Evolutionary conservation across 1,140 invertebrate species (phyloP).

Genomic region (Pteromalus puparum): DNA sequence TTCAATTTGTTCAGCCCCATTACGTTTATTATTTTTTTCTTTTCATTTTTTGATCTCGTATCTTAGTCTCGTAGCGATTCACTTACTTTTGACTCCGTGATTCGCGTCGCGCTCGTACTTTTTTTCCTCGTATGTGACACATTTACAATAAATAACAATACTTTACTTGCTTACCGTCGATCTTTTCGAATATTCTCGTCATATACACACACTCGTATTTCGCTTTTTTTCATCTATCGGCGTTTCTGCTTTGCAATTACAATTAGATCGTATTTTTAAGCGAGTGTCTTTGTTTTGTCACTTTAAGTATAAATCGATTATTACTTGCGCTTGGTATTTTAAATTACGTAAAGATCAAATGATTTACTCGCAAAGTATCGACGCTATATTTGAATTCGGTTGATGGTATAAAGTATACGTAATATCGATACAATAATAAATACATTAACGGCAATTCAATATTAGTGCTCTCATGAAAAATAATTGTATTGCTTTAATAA

Average conservation of each 20-base stretch:
- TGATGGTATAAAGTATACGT: neutral
- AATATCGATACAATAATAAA: neutral
- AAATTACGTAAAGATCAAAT: neutral
- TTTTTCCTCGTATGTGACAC: conserved; percentile 68
- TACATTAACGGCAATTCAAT: neutral
- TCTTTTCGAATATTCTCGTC: conserved; percentile 4
- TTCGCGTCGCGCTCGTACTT: conserved; percentile 55
- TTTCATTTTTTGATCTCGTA: conserved; percentile 26
- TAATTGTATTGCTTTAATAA: conserved; percentile 25
- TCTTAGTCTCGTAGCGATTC: neutral
- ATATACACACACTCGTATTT: neutral
- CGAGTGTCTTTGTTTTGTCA: neutral
- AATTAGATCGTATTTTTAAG: conserved; percentile 6
- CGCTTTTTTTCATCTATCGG: conserved; percentile 9
- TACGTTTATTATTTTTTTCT: conserved; percentile 41
- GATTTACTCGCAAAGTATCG: neutral
- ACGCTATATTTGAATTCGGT: neutral
- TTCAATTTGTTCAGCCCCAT: conserved; percentile 62
- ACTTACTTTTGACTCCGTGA: neutral
- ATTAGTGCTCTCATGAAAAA: neutral
- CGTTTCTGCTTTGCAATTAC: conserved; percentile 9
- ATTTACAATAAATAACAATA: conserved; percentile 73
- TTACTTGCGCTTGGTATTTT: neutral
- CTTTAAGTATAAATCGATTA: neutral
- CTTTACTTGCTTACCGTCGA: conserved; percentile 66